phyloP scores from a whole-genome alignment of 1,140 invertebrate species.

The Apis florea region DNA sequence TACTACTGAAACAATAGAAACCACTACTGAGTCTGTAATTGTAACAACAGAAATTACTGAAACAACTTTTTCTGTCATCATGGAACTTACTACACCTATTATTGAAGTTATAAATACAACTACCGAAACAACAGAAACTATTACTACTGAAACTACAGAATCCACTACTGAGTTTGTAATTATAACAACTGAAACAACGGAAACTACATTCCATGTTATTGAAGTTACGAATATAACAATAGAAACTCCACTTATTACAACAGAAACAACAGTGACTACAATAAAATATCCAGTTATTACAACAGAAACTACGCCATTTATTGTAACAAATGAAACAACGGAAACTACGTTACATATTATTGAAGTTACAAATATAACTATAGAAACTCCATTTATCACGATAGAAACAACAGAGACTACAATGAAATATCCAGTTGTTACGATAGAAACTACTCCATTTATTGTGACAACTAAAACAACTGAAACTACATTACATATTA shows the following conservation, averaged over 20 bases:
- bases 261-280: not conserved
- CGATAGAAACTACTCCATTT: not conserved
- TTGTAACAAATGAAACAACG: not conserved
- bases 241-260: not conserved
- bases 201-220: not conserved
- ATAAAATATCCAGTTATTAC: not conserved
- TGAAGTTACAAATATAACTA: not conserved
- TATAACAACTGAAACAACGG: too few species aligned
- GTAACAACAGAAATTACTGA: too few species aligned
- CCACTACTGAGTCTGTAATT: too few species aligned
- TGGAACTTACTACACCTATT: too few species aligned
- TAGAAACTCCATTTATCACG: not conserved
- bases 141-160: too few species aligned
- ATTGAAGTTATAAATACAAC: too few species aligned
- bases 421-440: not conserved
- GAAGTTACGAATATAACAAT: not conserved
- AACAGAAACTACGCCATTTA: too few species aligned
- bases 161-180: not conserved
- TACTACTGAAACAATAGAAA: too few species aligned
- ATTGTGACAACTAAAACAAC: not conserved
- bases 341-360: not conserved
- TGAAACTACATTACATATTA: not conserved
- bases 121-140: too few species aligned
- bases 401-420: not conserved
- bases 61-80: too few species aligned